Base-by-base conservation (phyloP, 2,888 invertebrate genomes). In the Zelleria hepariella region DNA sequence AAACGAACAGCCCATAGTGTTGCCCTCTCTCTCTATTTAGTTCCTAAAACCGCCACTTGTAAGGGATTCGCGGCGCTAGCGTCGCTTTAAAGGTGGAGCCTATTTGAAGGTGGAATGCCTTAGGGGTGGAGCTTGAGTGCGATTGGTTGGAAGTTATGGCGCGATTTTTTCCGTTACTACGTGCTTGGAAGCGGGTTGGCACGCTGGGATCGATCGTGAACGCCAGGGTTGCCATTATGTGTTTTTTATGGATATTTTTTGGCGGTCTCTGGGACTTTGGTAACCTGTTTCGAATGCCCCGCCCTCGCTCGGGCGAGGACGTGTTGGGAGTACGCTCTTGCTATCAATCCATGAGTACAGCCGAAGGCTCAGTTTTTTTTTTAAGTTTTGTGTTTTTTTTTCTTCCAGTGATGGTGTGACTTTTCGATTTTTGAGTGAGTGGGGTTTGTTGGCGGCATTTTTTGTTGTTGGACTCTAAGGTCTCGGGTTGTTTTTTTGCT, bases 191-290 rank as follows among this genome's bases (percentile, higher is more conserved):
- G 72, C 79, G 81, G 86, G 87, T 87, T 88, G 88, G 87, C 75
- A 82, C 78, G 70, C 69, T 68, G 67, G 75, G 71, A 87, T 88
- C 86, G 88, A 88, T 88, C 80, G 84, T 73, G 66, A 78, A 77
- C 77, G 77, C 77, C 81, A 77, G 77, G 77, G 80, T 80, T 81
- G 78, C 86, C 84, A 88, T 88, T 87, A 88, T 80, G 79, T 85
- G 82, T 87, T 85, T 87, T 87, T 86, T 86, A 86, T 87, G 83
- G 82, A 76, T 84, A 86, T 86, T 87, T 87, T 88, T 88, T 86
- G 86, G 85, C 82, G 82, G 80, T 77, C 70, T 78, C 75, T 75
- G 68, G 78, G 78, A 75, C 82, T 82, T 80, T 81, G 73, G 82
- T 84, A 87, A 87, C 87, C 86, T 85, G 88, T 87, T 85, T 79